A percentile compares a stretch with the other conserved stretches of the same genome.
Conservation (phyloP, 2,888 invertebrate genomes). For the Arrhopalites spinosus region DNA sequence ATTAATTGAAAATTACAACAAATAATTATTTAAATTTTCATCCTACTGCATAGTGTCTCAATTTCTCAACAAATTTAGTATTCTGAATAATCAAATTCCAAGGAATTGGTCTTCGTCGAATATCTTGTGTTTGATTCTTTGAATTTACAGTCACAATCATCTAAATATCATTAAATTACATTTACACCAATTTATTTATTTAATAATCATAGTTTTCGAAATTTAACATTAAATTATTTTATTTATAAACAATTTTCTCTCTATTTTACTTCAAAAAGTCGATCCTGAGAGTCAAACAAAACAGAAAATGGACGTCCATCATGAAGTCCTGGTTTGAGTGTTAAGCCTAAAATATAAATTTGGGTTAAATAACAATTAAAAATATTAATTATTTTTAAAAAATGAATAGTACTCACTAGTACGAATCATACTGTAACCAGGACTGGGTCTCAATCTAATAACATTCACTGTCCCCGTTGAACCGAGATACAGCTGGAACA, state of each 20-base stretch:
- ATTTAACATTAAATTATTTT: not conserved
- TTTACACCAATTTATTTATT: not conserved
- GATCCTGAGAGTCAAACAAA: conserved; percentile 41
- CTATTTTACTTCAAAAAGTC: conserved; percentile 39
- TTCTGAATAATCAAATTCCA: conserved; percentile 19
- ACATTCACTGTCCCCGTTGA: conserved; percentile 29
- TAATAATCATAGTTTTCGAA: not conserved
- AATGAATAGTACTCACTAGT: no score
- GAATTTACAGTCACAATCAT: conserved; percentile 32
- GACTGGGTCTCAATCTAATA: conserved; percentile 41
- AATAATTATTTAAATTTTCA: conserved; percentile 1
- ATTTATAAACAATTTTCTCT: no score
- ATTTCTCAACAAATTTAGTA: conserved; percentile 18
- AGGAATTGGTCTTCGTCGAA: conserved; percentile 23
- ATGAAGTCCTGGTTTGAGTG: conserved; percentile 35
- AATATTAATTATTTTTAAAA: no score
- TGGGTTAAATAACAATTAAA: no score
- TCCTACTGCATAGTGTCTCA: no score
- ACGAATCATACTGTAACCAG: conserved; percentile 42
- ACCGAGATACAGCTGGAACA: conserved; percentile 43
- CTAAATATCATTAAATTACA: not conserved
- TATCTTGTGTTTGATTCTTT: not conserved
- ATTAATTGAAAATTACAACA: not conserved
- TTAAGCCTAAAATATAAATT: no score
- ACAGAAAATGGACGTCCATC: conserved; percentile 46